A percentile compares a stretch with the other conserved stretches of the same genome.
Evolutionary conservation across 2,797 vertebrate genomes (phyloP).

Genomic region (Lepus townsendii): DNA sequence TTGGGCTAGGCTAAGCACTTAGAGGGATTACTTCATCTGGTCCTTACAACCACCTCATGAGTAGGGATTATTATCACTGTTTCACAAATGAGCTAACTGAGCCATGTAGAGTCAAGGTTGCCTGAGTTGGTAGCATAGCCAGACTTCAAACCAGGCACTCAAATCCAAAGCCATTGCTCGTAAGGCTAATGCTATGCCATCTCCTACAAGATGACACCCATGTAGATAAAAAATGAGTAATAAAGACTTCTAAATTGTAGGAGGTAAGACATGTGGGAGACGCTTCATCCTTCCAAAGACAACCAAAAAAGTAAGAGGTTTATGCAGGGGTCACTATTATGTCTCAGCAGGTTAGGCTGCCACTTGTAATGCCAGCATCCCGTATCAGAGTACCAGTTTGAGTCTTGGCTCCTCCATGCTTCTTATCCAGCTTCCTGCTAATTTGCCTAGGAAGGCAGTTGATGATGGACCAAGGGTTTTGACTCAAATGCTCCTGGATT

Average conservation of each 20-base stretch:
- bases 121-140: neutral
- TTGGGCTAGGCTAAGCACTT: neutral
- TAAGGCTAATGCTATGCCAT: neutral
- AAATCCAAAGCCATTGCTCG: neutral
- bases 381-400: no score
- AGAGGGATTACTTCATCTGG: neutral
- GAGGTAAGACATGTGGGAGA: neutral
- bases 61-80: neutral
- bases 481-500: no score
- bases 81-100: neutral
- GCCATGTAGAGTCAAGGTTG: neutral
- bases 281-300: neutral
- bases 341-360: no score
- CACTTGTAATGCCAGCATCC: no score
- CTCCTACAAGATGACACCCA: neutral
- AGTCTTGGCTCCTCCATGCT: no score
- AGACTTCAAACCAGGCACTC: neutral
- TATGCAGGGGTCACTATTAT: no score
- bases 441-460: no score
- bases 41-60: neutral
- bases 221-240: neutral
- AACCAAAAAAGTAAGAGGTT: neutral
- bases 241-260: neutral
- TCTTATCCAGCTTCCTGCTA: no score
- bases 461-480: no score